These are phyloP conservation scores for Lampris incognitus DNA, from an alignment of 2,113 vertebrate genomes.

Conservation along the genomic window DNA sequence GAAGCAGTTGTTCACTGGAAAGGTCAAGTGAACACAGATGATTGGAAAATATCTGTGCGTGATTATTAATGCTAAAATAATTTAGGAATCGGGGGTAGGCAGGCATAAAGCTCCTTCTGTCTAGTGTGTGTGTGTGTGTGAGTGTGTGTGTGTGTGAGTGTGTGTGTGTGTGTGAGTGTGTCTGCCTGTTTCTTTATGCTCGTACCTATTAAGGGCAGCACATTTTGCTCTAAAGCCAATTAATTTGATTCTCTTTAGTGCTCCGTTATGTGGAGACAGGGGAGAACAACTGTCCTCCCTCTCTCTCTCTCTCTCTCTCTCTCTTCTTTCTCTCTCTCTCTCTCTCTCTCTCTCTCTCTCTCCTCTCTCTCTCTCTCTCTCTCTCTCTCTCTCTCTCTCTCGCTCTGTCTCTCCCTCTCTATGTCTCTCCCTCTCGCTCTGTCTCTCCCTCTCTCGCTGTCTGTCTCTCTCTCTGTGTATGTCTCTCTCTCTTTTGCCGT, in stretches of 20 bases:
- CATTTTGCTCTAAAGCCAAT: constrained; percentile 50
- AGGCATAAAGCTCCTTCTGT: neutral
- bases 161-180: neutral
- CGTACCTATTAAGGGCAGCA: constrained; percentile 18
- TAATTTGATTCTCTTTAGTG: constrained; percentile 51
- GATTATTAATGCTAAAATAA: constrained; percentile 16
- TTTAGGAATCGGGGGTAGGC: constrained; percentile 8
- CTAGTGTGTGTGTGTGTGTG: neutral
- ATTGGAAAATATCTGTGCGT: constrained; percentile 13
- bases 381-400: too few species aligned
- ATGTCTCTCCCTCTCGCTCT: too few species aligned
- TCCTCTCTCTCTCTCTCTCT: neutral
- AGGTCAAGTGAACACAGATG: neutral
- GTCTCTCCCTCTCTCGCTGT: too few species aligned
- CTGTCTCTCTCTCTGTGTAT: too few species aligned
- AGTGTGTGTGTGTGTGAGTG: neutral
- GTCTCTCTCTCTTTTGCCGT: too few species aligned
- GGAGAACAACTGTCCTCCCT: neutral
- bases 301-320: neutral
- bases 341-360: too few species aligned
- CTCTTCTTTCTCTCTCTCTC: neutral
- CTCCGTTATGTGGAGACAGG: constrained; percentile 26
- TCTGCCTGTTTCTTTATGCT: neutral
- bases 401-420: too few species aligned
- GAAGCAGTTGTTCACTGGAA: neutral